Evolutionary conservation across 2,113 vertebrate genomes (phyloP), one percentile per base, ranked within the genome.

Genomic region (Rhabdornis inornatus): DNA sequence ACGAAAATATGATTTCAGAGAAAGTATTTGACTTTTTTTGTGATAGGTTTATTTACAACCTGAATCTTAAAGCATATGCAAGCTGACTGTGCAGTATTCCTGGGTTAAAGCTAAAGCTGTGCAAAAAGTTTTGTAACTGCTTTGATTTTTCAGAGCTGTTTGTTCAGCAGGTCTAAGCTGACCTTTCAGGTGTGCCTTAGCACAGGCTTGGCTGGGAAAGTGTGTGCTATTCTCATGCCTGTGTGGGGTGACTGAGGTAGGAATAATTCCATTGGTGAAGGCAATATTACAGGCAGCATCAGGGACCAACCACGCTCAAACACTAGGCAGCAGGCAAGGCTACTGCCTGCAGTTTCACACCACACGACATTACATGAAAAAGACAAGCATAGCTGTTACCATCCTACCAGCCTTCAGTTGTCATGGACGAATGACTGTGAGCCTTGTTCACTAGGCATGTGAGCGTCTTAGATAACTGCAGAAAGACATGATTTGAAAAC

Each of bases 301-400:
- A 59, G 33, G 12, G 12, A 2, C 50, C 39, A n/a, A 16, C 64
- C 28, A 37, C 0, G 0, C 17, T 55, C 21, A 23, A 50, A 19
- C 28, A 35, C 0, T 1, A 56, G 61, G 40, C 44, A 75, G 47
- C 39, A 56, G 55, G 19, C 53, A 40, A 86, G 28, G 45, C 39
- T 59, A 17, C 19, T 47, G 52, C 33, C n/a, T 83, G 45, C 19
- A 22, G 70, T 66, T 66, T 70, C 55, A 63, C 68, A 45, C 25
- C 30, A 20, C 4, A 1, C 31, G 30, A 13, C 33, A 17, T 50
- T 33, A 7, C n/a, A 44, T 45, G 59, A 28, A 31, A 49, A 69
- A 56, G 65, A 42, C 20, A 71, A 75, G 33, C 0, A 0, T 37
- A 50, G 33, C 49, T 79, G 39, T 55, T 83, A 10, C 15, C 14